phyloP scores from a whole-genome alignment of 2,888 invertebrate genomes.

The Ernsta delagoae region DNA sequence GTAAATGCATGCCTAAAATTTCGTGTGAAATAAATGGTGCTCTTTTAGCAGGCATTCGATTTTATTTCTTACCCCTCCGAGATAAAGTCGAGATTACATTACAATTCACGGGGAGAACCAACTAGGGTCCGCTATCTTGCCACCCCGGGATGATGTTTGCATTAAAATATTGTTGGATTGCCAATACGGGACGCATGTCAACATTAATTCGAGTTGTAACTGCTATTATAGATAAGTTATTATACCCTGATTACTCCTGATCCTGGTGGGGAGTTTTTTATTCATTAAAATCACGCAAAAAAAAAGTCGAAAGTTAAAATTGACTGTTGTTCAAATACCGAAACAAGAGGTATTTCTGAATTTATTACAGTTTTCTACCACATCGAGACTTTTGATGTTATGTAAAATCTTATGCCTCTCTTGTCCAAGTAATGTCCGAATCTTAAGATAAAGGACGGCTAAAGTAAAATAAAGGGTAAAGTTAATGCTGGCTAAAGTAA shows the following conservation, averaged over 20 bases:
- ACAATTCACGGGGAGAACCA: constrained; percentile 38
- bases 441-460: too few species aligned
- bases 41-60: constrained; percentile 9
- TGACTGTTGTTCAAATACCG: too few species aligned
- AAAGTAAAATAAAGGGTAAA: too few species aligned
- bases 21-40: constrained; percentile 51
- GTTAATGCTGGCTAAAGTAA: too few species aligned
- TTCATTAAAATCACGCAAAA: too few species aligned
- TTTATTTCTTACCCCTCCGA: constrained; percentile 24
- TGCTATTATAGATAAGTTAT: constrained; percentile 47
- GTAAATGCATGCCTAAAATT: constrained; percentile 64
- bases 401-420: too few species aligned
- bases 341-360: too few species aligned
- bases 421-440: too few species aligned
- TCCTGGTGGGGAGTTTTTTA: too few species aligned
- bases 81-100: constrained; percentile 14
- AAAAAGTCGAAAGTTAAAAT: too few species aligned
- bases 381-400: too few species aligned
- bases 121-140: constrained; percentile 45
- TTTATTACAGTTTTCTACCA: too few species aligned
- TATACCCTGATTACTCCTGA: background rate
- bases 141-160: constrained; percentile 56
- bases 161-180: constrained; percentile 65
- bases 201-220: constrained; percentile 62
- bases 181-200: constrained; percentile 63